phyloP scores from a whole-genome alignment of 1,140 invertebrate genomes.

The Caenorhabditis inopinata region DNA sequence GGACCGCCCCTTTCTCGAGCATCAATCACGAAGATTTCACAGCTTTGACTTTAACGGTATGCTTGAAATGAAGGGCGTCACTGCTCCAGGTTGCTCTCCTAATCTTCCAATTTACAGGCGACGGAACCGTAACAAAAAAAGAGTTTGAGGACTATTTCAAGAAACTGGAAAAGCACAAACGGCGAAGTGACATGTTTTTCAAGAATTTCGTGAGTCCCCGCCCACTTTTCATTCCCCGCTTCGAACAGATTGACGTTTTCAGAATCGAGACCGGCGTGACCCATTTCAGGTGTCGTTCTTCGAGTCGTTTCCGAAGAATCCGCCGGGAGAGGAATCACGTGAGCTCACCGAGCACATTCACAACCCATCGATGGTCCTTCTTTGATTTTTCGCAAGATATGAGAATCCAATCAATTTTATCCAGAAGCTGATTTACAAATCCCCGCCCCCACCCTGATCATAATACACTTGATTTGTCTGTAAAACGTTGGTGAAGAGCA shows the following conservation, averaged over 20 bases:
- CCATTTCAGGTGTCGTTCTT: slow-evolving; percentile 34
- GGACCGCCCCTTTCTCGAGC: slow-evolving; percentile 27
- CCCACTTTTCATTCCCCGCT: not conserved
- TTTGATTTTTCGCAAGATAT: slow-evolving; percentile 14
- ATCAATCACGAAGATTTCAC: slow-evolving; percentile 22
- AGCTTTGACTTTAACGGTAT: slow-evolving; percentile 31
- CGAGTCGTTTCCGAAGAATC: slow-evolving; percentile 17
- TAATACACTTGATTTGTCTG: too few species aligned
- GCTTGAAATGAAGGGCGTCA: too few species aligned
- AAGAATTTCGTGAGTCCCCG: not conserved
- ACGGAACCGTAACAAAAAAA: slow-evolving; percentile 3
- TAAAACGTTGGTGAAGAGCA: too few species aligned
- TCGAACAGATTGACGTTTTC: not conserved
- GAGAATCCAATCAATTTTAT: too few species aligned
- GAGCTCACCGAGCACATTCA: not conserved
- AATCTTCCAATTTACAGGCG: not conserved
- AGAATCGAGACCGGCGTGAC: slow-evolving; percentile 19
- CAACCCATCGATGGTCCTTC: slow-evolving; percentile 25
- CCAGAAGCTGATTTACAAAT: too few species aligned
- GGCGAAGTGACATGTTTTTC: slow-evolving; percentile 25
- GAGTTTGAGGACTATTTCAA: slow-evolving; percentile 32
- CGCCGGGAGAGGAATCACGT: not conserved
- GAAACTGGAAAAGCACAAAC: slow-evolving; percentile 19
- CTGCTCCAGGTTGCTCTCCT: too few species aligned
- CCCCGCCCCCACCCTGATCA: too few species aligned